Percentiles rank a stretch among this genome's conserved stretches.
Conservation (phyloP, 2,888 invertebrate genomes). For the Opisthograptis luteolata region DNA sequence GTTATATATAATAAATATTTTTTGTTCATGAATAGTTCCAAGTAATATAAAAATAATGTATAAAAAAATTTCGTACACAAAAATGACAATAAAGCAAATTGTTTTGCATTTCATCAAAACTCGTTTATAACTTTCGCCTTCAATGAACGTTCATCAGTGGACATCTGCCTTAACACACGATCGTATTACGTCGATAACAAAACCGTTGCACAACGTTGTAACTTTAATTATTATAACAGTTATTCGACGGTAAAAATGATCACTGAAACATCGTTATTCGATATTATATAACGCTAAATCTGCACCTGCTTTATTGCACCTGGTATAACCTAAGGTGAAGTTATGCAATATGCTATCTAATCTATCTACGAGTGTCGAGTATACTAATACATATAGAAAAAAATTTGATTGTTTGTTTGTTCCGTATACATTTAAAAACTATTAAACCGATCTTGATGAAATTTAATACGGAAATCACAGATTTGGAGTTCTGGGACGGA, state of each 20-base stretch:
- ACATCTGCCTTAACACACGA: conserved; percentile 1
- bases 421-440: no score
- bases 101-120: neutral
- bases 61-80: no score
- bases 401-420: no score
- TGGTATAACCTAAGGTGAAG: conserved; percentile 19
- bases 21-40: no score
- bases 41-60: no score
- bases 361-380: no score
- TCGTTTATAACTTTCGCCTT: neutral
- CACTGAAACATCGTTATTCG: conserved; percentile 20
- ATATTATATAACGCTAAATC: conserved; percentile 27
- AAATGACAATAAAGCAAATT: neutral
- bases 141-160: neutral
- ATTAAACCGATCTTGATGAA: no score
- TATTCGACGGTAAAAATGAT: conserved; percentile 22
- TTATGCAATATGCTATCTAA: conserved; percentile 32
- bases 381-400: no score
- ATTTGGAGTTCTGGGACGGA: no score
- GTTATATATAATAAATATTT: no score
- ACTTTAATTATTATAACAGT: conserved; percentile 24
- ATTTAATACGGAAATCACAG: no score
- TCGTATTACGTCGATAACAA: conserved; percentile 17
- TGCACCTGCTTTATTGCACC: conserved; percentile 32
- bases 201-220: conserved; percentile 27